These are phyloP conservation scores for Dysdera silvatica DNA, from an alignment of 1,140 invertebrate genomes.

Conservation along the genomic window DNA sequence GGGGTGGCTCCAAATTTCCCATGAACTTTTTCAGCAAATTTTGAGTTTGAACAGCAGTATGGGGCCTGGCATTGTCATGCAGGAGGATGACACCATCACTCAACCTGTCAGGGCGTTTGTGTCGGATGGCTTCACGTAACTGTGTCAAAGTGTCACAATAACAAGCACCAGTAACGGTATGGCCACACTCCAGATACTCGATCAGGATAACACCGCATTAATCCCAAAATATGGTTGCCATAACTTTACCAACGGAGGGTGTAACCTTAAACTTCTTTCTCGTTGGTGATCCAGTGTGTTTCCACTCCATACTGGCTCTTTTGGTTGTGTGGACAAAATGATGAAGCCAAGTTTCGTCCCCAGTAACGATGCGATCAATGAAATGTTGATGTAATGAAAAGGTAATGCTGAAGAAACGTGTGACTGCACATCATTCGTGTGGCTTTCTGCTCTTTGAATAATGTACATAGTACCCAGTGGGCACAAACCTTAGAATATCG, in stretches of 20 bases:
- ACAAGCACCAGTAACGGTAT: not conserved
- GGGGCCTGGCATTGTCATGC: conserved; percentile 42
- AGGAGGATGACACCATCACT: conserved; percentile 32
- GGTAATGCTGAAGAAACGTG: not conserved
- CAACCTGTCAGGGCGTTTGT: conserved; percentile 28
- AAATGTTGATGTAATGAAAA: not conserved
- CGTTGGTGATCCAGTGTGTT: conserved; percentile 2
- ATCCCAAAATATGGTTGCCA: not conserved
- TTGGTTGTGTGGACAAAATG: not conserved
- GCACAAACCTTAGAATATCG: not conserved
- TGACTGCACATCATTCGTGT: not conserved
- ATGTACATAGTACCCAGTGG: not conserved
- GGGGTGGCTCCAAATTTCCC: not conserved
- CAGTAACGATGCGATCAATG: not conserved
- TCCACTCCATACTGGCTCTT: not conserved
- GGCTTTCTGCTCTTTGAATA: not conserved
- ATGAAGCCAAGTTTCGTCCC: not conserved
- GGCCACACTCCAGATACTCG: not conserved
- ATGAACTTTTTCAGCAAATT: conserved; percentile 1
- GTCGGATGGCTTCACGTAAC: conserved; percentile 3
- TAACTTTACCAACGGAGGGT: conserved; percentile 5
- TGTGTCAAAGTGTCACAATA: not conserved
- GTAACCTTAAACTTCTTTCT: conserved; percentile 1
- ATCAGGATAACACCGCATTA: not conserved
- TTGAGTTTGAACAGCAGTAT: conserved; percentile 29